Base-by-base conservation (phyloP, 2,113 vertebrate species). In the Cebus imitator region DNA sequence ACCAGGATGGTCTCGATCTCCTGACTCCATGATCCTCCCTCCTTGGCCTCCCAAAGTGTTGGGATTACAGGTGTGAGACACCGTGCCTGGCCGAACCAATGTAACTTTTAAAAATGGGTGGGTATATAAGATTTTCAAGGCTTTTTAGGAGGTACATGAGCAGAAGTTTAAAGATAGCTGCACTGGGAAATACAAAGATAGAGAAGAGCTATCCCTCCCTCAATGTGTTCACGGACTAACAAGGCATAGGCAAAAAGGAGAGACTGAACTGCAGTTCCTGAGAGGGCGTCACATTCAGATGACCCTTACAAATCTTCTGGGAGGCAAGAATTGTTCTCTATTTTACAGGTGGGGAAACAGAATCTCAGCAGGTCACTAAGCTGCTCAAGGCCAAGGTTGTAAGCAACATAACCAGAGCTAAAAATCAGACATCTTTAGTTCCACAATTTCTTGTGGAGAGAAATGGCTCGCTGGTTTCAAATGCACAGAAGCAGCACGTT, bases 211-310 rank as follows among this genome's bases (percentile, higher is more conserved):
- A n/a, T n/a, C 7, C 11, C 58, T n/a, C 11, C 3, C 6, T 37
- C 37, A 9, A 12, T 13, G 50, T 11, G 23, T 40, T 84, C 79
- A 45, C 21, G 8, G 13, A 75, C n/a, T 25, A 37, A 35, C 6
- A 17, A 17, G 37, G 57, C 43, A 30, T 13, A 50, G 8, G 4
- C 13, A 23, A 27, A 2, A 55, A 0, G 20, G 43, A 23, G 5
- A 58, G 14, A 0, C 20, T 27, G 27, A n/a, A 20, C 5, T 11
- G 10, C 5, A 8, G 8, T 18, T 10, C 1, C 35, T 11, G 12
- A 76, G 45, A 4, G 1, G 3, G 66, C 40, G 50, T 16, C n/a
- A 35, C 30, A 6, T 0, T 17, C 9, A 2, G 0, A 5, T 0
- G 1, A 6, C 32, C 55, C 80, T 78, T 18, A 48, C 18, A 21